phyloP scores from a whole-genome alignment of 2,113 vertebrate genomes.

The Piaya cayana region DNA sequence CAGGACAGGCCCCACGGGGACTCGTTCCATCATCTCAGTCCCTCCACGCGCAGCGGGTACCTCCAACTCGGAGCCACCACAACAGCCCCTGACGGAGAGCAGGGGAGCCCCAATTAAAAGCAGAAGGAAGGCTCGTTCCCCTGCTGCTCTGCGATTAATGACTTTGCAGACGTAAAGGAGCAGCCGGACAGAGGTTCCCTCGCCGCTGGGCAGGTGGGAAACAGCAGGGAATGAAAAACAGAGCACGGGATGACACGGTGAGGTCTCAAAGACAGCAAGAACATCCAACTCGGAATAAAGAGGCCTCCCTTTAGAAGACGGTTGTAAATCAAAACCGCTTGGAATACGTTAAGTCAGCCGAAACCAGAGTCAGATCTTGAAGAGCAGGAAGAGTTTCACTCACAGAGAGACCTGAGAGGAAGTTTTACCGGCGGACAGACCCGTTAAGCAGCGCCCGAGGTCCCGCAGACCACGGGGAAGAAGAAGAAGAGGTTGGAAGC shows the following conservation, averaged over 20 bases:
- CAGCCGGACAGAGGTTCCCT: background rate
- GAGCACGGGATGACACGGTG: background rate
- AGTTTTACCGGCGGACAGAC: background rate
- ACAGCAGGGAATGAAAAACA: accelerated
- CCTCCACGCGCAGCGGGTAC: background rate
- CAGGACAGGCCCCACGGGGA: background rate
- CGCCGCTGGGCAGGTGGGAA: background rate
- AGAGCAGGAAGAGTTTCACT: background rate
- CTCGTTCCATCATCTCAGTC: background rate
- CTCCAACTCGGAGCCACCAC: background rate
- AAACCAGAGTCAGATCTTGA: background rate
- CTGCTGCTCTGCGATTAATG: background rate
- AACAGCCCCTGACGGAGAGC: background rate
- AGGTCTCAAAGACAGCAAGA: background rate
- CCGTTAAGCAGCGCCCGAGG: background rate
- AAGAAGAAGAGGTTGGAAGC: background rate
- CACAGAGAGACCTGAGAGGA: background rate
- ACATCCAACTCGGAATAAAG: background rate
- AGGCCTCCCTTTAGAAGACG: background rate
- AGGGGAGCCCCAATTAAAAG: background rate
- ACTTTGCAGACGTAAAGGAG: background rate
- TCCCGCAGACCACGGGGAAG: background rate
- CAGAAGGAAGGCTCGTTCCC: background rate
- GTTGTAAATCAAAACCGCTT: background rate
- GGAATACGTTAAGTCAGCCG: accelerated